Evolutionary conservation across 2,113 vertebrate genomes (phyloP).

Genomic region (Pedetes capensis): DNA sequence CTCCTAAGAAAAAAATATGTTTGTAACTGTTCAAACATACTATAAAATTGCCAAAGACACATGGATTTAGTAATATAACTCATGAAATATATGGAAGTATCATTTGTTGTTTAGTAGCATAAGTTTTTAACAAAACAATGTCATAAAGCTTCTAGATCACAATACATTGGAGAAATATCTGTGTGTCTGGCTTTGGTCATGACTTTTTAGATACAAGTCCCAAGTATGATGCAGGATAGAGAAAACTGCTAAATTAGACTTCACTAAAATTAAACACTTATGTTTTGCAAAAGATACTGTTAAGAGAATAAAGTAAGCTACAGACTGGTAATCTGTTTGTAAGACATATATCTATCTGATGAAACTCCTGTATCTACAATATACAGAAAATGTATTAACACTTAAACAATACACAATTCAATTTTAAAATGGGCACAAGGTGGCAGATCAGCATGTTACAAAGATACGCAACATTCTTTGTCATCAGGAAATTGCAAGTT

Average conservation of each 20-base stretch:
- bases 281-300: background rate
- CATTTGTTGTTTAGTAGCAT: background rate
- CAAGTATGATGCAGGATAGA: background rate
- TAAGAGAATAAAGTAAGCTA: background rate
- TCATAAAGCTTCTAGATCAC: background rate
- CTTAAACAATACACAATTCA: background rate
- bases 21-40: constrained; percentile 31
- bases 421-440: background rate
- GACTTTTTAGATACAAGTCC: background rate
- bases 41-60: background rate
- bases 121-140: background rate
- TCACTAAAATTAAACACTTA: background rate
- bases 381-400: background rate
- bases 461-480: background rate
- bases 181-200: background rate
- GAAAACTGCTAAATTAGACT: background rate
- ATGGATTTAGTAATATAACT: background rate
- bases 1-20: background rate
- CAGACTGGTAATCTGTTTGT: background rate
- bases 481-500: background rate
- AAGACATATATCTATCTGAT: background rate
- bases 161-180: background rate
- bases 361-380: background rate
- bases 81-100: background rate
- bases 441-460: background rate